phyloP scores from a whole-genome alignment of 2,113 vertebrate species.

The Recurvirostra avosetta region DNA sequence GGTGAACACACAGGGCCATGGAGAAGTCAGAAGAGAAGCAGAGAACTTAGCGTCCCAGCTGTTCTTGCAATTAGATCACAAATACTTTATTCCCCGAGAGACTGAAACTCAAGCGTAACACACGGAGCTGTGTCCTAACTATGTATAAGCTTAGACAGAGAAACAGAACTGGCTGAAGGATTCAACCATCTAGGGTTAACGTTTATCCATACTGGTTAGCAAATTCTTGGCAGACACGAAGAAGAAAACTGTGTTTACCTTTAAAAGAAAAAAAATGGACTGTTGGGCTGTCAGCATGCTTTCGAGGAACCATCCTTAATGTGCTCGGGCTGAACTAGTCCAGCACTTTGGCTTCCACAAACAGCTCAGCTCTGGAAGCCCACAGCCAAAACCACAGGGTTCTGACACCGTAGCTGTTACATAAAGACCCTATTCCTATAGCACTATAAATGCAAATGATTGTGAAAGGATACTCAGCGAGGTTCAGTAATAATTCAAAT shows the following conservation, averaged over 20 bases:
- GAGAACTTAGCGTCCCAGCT: neutral
- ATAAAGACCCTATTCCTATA: constrained; percentile 41
- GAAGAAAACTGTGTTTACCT: neutral
- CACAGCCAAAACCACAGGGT: neutral
- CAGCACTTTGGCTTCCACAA: neutral
- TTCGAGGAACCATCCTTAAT: neutral
- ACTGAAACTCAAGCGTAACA: neutral
- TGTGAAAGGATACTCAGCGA: constrained; percentile 22
- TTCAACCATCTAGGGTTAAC: neutral
- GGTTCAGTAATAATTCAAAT: constrained; percentile 71
- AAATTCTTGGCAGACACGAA: neutral
- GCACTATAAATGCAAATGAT: constrained; percentile 56
- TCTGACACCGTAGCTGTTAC: neutral
- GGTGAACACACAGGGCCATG: neutral
- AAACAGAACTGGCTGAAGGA: neutral
- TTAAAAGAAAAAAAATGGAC: neutral
- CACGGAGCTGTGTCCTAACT: fast-evolving
- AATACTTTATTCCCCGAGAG: neutral
- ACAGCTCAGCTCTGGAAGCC: neutral
- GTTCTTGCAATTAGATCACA: neutral
- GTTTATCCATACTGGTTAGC: neutral
- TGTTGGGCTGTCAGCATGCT: neutral
- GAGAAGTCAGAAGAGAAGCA: neutral
- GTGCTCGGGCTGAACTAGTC: neutral
- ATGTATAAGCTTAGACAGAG: neutral